A percentile compares a stretch with the other conserved stretches of the same genome.
phyloP scores from a whole-genome alignment of 2,888 invertebrate genomes.

The Geophilus truncorum region DNA sequence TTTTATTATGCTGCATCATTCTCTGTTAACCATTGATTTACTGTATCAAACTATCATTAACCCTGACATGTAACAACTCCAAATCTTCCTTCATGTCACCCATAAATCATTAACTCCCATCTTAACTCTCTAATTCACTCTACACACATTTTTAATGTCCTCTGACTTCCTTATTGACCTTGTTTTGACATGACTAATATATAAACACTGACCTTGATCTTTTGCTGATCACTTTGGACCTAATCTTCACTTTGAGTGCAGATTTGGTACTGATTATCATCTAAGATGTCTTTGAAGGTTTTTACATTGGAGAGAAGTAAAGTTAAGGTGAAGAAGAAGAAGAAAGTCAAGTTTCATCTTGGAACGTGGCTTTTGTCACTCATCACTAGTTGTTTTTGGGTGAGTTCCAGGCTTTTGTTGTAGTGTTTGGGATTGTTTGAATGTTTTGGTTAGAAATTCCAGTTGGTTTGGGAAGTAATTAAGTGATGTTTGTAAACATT shows the following conservation, averaged over 20 bases:
- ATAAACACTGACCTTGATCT: neutral
- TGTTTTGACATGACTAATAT: neutral
- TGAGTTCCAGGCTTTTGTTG: neutral
- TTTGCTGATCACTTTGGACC: neutral
- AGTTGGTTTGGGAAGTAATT: neutral
- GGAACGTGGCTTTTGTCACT: neutral
- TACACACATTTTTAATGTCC: no score
- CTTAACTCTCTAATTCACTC: neutral
- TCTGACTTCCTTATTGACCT: neutral
- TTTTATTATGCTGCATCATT: no score
- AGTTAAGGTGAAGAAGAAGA: neutral
- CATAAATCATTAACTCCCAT: neutral
- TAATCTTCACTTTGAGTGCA: neutral
- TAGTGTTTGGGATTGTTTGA: neutral
- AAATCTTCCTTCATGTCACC: neutral
- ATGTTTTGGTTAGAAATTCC: neutral
- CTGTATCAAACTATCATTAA: neutral
- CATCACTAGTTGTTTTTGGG: conserved; percentile 1
- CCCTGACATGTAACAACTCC: neutral
- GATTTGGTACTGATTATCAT: neutral
- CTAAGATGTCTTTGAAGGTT: neutral
- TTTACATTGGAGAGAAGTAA: neutral
- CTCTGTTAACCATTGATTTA: neutral
- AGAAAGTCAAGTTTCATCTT: neutral
- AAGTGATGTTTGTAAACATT: neutral